Conservation (phyloP, 2,888 invertebrate species). For the Tribolium freemani region DNA sequence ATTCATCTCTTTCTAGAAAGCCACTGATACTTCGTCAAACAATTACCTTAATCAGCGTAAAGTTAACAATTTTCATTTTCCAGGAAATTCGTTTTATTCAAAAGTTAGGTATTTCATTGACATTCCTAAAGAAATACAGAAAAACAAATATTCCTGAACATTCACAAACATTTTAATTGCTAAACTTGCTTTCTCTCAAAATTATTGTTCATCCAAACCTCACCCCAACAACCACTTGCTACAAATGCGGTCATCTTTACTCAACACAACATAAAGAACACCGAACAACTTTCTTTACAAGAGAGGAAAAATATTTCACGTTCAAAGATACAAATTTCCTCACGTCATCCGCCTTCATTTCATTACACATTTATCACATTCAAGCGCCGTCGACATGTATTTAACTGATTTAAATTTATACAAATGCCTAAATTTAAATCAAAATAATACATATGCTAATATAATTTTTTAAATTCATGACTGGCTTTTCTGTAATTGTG, state of each 20-base stretch:
- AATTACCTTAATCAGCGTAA: slow-evolving; percentile 28
- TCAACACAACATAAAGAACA: slow-evolving; percentile 5
- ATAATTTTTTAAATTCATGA: background rate
- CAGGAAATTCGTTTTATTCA: slow-evolving; percentile 37
- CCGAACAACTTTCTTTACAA: background rate
- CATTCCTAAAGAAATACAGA: slow-evolving; percentile 37
- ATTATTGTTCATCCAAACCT: slow-evolving; percentile 35
- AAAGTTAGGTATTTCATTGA: slow-evolving; percentile 34
- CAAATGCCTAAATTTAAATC: background rate
- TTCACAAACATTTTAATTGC: slow-evolving; percentile 41
- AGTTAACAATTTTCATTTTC: slow-evolving; percentile 39
- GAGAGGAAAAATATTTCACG: background rate
- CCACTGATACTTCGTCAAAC: slow-evolving; percentile 33
- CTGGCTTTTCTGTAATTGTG: background rate
- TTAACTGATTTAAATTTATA: background rate
- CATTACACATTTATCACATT: background rate
- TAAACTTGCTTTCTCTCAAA: slow-evolving; percentile 30
- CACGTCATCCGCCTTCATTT: background rate
- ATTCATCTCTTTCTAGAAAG: slow-evolving; percentile 36
- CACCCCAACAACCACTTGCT: slow-evolving; percentile 17
- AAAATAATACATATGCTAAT: background rate
- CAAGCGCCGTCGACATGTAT: background rate
- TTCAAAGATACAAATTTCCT: background rate
- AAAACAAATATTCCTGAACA: slow-evolving; percentile 35
- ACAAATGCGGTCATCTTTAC: slow-evolving; percentile 24